phyloP scores from a whole-genome alignment of 2,113 vertebrate species.

The Microcebus griseorufus region DNA sequence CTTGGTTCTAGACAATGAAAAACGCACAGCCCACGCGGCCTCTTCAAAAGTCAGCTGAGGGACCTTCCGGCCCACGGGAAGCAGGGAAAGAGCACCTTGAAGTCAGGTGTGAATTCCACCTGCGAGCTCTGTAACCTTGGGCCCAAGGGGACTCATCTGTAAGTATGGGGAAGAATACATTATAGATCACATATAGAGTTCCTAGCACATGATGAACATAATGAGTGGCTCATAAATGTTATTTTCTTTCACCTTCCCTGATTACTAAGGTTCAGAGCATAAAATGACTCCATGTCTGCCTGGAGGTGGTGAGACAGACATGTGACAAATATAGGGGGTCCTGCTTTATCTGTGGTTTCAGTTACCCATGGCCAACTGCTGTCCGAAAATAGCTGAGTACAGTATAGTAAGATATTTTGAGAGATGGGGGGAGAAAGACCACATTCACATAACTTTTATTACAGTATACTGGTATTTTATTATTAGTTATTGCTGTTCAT shows the following conservation, averaged over 20 bases:
- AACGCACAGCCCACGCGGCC: background rate
- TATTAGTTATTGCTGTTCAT: background rate
- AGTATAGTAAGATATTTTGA: background rate
- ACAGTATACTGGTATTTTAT: background rate
- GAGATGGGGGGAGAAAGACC: background rate
- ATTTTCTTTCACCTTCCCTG: background rate
- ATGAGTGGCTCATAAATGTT: background rate
- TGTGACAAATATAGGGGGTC: background rate
- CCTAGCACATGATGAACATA: background rate
- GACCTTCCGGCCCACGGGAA: accelerated
- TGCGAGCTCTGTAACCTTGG: background rate
- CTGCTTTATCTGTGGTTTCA: background rate
- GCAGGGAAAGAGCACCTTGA: background rate
- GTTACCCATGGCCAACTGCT: background rate
- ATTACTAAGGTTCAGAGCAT: background rate
- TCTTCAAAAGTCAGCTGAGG: background rate
- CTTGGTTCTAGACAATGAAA: background rate
- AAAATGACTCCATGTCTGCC: background rate
- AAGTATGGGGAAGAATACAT: background rate
- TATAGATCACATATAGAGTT: background rate
- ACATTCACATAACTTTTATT: background rate
- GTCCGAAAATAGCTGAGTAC: background rate
- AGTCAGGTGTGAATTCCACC: background rate
- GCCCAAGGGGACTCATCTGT: background rate
- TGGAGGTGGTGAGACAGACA: background rate